Conservation (phyloP, 1,140 invertebrate species). For the Uloborus diversus region DNA sequence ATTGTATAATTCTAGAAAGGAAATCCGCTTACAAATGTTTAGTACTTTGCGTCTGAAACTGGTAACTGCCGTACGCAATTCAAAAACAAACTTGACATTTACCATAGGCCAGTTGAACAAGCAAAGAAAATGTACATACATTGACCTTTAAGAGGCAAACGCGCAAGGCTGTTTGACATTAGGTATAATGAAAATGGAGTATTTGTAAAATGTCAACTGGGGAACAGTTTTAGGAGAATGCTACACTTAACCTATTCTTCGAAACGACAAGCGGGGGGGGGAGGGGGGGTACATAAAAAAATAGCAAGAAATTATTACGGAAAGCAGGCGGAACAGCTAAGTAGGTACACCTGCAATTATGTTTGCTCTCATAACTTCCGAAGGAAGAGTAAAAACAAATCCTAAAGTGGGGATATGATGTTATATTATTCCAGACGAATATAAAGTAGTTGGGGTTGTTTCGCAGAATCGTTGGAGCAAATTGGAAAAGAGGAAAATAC, state of each 20-base stretch:
- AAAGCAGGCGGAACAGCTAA: background rate
- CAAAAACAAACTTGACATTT: constrained; percentile 54
- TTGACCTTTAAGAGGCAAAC: background rate
- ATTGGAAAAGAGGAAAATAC: too few species aligned
- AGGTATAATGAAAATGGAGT: background rate
- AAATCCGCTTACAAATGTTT: background rate
- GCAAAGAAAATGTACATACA: constrained; percentile 17
- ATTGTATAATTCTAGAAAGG: background rate
- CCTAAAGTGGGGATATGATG: background rate
- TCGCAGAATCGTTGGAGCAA: background rate
- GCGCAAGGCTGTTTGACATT: background rate
- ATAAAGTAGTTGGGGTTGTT: constrained; percentile 4
- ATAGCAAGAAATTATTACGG: background rate
- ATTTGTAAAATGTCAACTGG: background rate
- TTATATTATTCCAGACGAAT: constrained; percentile 1
- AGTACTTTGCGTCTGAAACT: background rate
- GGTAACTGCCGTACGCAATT: background rate
- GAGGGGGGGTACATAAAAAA: background rate
- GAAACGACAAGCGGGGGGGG: background rate
- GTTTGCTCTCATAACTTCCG: background rate
- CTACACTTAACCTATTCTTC: background rate
- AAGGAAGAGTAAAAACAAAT: background rate
- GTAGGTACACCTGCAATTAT: background rate
- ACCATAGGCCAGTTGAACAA: constrained; percentile 44
- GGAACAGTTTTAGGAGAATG: background rate